Evolutionary conservation across 2,888 invertebrate genomes (phyloP).

Genomic region (Aplocera efformata): DNA sequence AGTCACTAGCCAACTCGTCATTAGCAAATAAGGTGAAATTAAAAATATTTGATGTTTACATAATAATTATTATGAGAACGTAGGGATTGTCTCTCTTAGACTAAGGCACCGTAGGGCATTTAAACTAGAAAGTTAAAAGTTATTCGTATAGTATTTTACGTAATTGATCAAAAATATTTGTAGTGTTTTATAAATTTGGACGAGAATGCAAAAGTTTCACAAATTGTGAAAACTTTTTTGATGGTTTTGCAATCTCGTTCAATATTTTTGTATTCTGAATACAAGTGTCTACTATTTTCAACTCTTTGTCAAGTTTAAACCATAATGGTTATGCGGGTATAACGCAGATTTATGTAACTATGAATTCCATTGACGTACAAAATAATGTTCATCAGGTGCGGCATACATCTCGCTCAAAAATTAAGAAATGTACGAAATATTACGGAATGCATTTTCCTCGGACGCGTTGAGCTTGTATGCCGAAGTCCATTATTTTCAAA

Average conservation of each 20-base stretch:
- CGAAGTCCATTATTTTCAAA: no score
- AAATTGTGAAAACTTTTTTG: background rate
- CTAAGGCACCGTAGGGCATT: slow-evolving; percentile 47
- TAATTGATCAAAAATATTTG: slow-evolving; percentile 53
- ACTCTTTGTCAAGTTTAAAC: slow-evolving; percentile 40
- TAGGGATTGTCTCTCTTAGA: slow-evolving; percentile 55
- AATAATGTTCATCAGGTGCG: no score
- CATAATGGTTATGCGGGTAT: background rate
- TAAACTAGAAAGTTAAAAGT: slow-evolving; percentile 39
- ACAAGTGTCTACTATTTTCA: slow-evolving; percentile 51
- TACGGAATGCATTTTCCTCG: no score
- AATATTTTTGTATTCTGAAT: slow-evolving; percentile 57
- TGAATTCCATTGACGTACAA: no score
- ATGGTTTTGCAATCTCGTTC: slow-evolving; percentile 32
- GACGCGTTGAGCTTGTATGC: no score
- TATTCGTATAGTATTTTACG: slow-evolving; percentile 24
- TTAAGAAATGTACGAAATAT: no score
- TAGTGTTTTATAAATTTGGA: slow-evolving; percentile 60
- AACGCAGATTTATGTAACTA: no score
- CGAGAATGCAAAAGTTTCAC: slow-evolving; percentile 36
- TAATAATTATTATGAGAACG: slow-evolving; percentile 27
- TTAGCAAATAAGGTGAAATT: slow-evolving; percentile 13
- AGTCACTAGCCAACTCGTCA: slow-evolving; percentile 9
- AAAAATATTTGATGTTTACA: slow-evolving; percentile 37
- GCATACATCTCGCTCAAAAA: no score